A percentile compares a stretch with the other conserved stretches of the same genome.
Conservation (phyloP, 37 sponge, comb jelly and placozoan genomes). For the Ephydatia muelleri region DNA sequence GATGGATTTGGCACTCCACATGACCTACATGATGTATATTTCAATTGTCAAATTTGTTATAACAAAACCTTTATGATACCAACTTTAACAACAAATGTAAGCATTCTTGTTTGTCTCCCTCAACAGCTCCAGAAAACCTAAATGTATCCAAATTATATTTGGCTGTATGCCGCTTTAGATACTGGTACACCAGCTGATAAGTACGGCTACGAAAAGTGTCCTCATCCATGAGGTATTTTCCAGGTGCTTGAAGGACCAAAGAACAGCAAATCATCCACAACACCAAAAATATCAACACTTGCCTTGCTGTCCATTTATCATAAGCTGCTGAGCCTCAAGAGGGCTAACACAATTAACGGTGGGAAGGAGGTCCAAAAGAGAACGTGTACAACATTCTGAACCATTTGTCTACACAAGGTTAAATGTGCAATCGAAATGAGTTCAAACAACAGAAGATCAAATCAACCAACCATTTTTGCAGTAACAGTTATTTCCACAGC, state of each 20-base stretch:
- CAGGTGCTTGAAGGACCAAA: neutral
- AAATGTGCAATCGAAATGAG: neutral
- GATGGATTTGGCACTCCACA: conserved; percentile 67
- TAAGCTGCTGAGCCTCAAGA: neutral
- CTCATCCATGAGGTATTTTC: conserved; percentile 23
- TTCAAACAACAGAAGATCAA: neutral
- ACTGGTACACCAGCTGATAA: conserved; percentile 73
- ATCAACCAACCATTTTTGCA: neutral
- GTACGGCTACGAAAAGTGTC: conserved; percentile 26
- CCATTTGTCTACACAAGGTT: neutral
- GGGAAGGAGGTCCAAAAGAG: conserved; percentile 25
- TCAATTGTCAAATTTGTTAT: neutral
- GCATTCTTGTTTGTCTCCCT: conserved; percentile 29
- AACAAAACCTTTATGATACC: neutral
- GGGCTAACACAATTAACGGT: conserved; percentile 30
- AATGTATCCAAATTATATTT: conserved; percentile 22
- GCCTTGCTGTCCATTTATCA: neutral
- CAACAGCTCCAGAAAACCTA: conserved; percentile 11
- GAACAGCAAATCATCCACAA: neutral
- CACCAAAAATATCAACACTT: neutral
- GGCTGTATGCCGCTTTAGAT: conserved; percentile 36
- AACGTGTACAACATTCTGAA: neutral
- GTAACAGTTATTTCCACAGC: neutral
- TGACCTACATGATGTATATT: neutral
- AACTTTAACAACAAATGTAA: conserved; percentile 32